These are phyloP conservation scores for Eudasyphora cyanicolor DNA, from an alignment of 2,888 invertebrate species.

Conservation along the genomic window DNA sequence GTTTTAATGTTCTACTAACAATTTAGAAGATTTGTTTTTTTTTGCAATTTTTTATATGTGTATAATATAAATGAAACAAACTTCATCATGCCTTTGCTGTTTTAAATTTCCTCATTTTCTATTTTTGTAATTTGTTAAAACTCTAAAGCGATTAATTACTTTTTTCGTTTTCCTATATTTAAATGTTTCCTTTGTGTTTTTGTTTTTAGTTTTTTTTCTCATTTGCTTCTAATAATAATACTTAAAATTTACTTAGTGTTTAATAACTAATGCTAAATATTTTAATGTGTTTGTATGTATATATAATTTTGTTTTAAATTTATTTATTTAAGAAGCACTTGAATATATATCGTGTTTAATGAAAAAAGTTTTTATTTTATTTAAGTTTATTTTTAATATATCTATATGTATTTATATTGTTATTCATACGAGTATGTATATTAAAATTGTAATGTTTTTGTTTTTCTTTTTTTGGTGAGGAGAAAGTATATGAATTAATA, in stretches of 20 bases:
- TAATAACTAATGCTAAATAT: slow-evolving; percentile 71
- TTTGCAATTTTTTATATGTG: slow-evolving; percentile 44
- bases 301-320: slow-evolving; percentile 69
- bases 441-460: background rate
- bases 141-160: slow-evolving; percentile 71
- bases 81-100: slow-evolving; percentile 33
- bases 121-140: slow-evolving; percentile 68
- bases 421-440: background rate
- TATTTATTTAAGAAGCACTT: slow-evolving; percentile 80
- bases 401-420: slow-evolving; percentile 29
- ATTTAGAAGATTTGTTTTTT: slow-evolving; percentile 31
- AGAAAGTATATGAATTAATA: background rate
- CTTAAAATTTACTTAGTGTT: slow-evolving; percentile 61
- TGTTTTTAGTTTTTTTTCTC: slow-evolving; percentile 60
- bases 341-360: slow-evolving; percentile 79
- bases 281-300: slow-evolving; percentile 66
- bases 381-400: slow-evolving; percentile 59
- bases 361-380: slow-evolving; percentile 74
- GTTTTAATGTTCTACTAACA: slow-evolving; percentile 62
- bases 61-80: slow-evolving; percentile 61
- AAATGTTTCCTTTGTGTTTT: slow-evolving; percentile 30
- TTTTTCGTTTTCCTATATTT: slow-evolving; percentile 64
- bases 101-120: slow-evolving; percentile 47
- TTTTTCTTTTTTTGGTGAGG: background rate
- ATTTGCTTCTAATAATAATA: slow-evolving; percentile 55